Conservation (phyloP, 2,797 vertebrate genomes). For the Lateolabrax maculatus region DNA sequence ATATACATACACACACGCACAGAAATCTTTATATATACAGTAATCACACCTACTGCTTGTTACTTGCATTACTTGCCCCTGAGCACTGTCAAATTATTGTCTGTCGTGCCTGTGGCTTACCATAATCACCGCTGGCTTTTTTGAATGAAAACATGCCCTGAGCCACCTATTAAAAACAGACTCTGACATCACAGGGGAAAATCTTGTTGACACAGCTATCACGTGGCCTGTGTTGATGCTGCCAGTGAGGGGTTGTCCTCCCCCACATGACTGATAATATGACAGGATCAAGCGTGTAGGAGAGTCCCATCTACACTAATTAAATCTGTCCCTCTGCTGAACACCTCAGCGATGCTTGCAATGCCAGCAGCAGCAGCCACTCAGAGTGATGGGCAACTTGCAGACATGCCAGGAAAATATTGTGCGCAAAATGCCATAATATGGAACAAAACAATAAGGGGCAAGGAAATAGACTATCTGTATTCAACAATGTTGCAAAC, state of each 20-base stretch:
- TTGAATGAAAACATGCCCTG: constrained; percentile 60
- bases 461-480: constrained; percentile 12
- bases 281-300: constrained; percentile 64
- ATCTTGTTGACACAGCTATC: constrained; percentile 69
- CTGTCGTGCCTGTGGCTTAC: constrained; percentile 55
- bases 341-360: constrained; percentile 44
- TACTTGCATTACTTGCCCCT: constrained; percentile 41
- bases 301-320: constrained; percentile 68
- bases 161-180: constrained; percentile 63
- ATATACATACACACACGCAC: too few species aligned
- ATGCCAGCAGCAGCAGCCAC: constrained; percentile 35
- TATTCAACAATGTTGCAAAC: constrained; percentile 20
- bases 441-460: too few species aligned
- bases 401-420: constrained; percentile 38
- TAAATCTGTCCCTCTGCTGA: constrained; percentile 67
- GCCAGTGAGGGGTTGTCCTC: constrained; percentile 64
- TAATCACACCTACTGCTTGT: constrained; percentile 30
- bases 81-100: constrained; percentile 53
- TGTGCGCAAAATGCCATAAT: constrained; percentile 13
- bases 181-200: constrained; percentile 61
- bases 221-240: constrained; percentile 58
- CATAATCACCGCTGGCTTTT: constrained; percentile 63
- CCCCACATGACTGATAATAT: constrained; percentile 73
- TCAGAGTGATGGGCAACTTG: constrained; percentile 38
- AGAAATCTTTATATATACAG: background rate